Base-by-base conservation (phyloP, 2,113 vertebrate genomes). In the Aldabrachelys gigantea region DNA sequence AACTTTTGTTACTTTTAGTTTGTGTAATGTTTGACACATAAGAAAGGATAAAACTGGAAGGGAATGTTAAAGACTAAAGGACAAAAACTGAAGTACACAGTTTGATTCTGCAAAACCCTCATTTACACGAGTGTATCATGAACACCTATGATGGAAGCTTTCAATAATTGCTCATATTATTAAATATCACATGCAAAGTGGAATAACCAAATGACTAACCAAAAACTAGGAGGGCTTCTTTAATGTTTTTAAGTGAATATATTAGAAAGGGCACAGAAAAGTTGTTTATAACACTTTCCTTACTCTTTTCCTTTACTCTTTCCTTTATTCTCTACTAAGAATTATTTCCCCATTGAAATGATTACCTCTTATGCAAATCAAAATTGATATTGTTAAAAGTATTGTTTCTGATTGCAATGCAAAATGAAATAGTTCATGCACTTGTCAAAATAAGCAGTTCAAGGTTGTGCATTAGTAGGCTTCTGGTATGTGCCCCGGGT, bases 11-110 rank as follows among this genome's bases (percentile, higher is more conserved):
- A 95, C 83, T 5, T 94, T 76, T 17, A 1, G 16, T 50, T 88
- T 86, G 90, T 84, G 95, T 95, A 96, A 95, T 72, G 44, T 85
- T 93, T 95, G 94, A 96, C 94, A 85, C 27, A 85, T 69, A 52
- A 85, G 6, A n/a, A 65, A 87, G 8, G 90, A 84, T 53, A 95
- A 53, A 57, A 27, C 19, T 62, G 56, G 81, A 79, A 87, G 29
- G 87, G 52, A 89, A 29, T 4, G 27, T 89, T 89, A 95, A 96
- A 93, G 49, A 82, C 44, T 41, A 1, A 91, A 50, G 1, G 84
- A 22, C 44, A 84, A 86, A 19, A 91, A 62, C 8, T 31, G 78
- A 4, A 88, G 52, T 44, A 84, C 80, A 85, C 11, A 56, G 62
- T 4, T 31, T 25, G 89, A 52, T 90, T 89, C 83, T 41, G 14